Conservation (phyloP, 2,113 vertebrate genomes). For the Anas platyrhynchos region DNA sequence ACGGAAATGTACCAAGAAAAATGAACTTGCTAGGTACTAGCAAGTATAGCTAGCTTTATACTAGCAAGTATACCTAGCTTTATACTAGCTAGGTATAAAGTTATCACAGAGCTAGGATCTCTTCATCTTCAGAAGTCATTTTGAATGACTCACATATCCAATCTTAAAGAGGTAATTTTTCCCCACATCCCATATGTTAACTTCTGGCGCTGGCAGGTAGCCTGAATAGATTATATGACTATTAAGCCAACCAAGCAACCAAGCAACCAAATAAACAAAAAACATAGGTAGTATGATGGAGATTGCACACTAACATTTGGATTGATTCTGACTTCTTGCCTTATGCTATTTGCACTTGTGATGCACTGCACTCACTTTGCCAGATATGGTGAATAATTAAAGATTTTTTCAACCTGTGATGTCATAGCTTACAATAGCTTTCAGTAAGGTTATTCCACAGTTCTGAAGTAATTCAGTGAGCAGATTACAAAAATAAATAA, state of each 20-base stretch:
- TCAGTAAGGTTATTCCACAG: not conserved
- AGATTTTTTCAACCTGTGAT: not conserved
- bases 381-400: not conserved
- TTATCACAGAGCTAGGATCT: not conserved
- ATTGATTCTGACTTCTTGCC: not conserved
- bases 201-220: not conserved
- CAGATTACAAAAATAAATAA: not conserved
- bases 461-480: not conserved
- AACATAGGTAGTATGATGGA: not conserved
- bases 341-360: not conserved
- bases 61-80: no score
- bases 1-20: not conserved
- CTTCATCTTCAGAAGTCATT: not conserved
- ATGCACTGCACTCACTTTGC: not conserved
- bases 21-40: not conserved
- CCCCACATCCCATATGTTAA: not conserved
- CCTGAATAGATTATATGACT: not conserved
- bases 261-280: not conserved
- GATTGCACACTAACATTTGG: not conserved
- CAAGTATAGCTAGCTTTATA: no score
- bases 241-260: not conserved
- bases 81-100: no score
- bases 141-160: not conserved
- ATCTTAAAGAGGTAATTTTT: not conserved
- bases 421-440: not conserved